Evolutionary conservation across 1,140 invertebrate species (phyloP).

Genomic region (Olivierus martensii): DNA sequence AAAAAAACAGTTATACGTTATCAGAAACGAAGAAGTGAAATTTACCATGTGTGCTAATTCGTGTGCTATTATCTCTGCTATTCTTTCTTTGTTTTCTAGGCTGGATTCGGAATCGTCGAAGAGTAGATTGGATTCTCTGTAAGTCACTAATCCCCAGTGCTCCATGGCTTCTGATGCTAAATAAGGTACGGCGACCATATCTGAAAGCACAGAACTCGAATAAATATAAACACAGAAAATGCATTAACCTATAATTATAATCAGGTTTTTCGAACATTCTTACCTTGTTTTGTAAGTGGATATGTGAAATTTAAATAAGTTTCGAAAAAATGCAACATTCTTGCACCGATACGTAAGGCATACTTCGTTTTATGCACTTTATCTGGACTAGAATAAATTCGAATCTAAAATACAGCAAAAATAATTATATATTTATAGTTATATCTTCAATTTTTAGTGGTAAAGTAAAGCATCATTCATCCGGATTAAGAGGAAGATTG

Average conservation of each 20-base stretch:
- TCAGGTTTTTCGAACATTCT: too few relatives aligned
- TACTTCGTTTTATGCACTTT: conserved; percentile 86
- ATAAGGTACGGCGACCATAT: conserved; percentile 91
- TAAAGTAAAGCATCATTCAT: too few relatives aligned
- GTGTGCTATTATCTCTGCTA: conserved; percentile 61
- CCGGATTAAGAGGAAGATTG: too few relatives aligned
- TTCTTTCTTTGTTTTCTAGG: conserved; percentile 52
- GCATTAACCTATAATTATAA: too few relatives aligned
- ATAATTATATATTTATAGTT: neutral
- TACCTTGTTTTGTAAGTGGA: conserved; percentile 64
- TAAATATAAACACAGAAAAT: too few relatives aligned
- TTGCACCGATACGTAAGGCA: conserved; percentile 49
- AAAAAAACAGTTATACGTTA: too few relatives aligned
- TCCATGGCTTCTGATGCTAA: conserved; percentile 87
- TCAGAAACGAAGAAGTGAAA: too few relatives aligned
- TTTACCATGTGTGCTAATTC: conserved; percentile 58
- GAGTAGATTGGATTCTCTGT: conserved; percentile 55
- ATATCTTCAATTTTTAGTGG: too few relatives aligned
- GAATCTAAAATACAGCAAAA: conserved; percentile 30
- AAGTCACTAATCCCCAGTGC: conserved; percentile 83
- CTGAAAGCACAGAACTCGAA: neutral
- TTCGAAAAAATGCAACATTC: conserved; percentile 17
- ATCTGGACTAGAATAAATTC: conserved; percentile 83
- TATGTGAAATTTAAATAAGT: conserved; percentile 53
- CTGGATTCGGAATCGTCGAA: conserved; percentile 47